Evolutionary conservation across 2,888 invertebrate genomes (phyloP), one percentile per base, ranked within the genome.

Genomic region (Ennomos erosarius): DNA sequence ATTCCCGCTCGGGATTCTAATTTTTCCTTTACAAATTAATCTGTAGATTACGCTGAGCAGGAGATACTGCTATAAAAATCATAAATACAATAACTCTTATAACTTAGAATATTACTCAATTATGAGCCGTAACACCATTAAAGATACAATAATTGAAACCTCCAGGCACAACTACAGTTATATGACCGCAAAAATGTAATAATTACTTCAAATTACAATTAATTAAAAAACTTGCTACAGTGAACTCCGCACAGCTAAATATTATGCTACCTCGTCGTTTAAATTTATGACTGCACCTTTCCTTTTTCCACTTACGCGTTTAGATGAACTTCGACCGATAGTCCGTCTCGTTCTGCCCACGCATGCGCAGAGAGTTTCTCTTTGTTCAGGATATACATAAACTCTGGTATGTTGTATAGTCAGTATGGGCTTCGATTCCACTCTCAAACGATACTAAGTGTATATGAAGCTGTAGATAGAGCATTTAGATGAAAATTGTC

Each of bases 251-350:
- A 35, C 42, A 47, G 47, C 59, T 55, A 55, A 60, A 56, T 55
- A 65, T 61, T 65, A 63, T 55, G 55, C 57, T 47, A 58, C 56
- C 62, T 55, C 43, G 40, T 68, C 62, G 65, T 73, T 61, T 57
- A 72, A 80, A 81, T 83, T 82, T 82, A 83, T 81, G 73, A 70
- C 70, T 55, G 47, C 51, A 8, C 3, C 73, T 33, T n/a, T 79
- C 79, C 49, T 67, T 39, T 10, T 80, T 64, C 1, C 45, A 16
- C 77, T 0, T 10, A 26, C 1, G 4, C 0, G 1, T 2, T 3
- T 10, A 35, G 47, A 71, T 70, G 47, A 34, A 52, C 62, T 75
- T 76, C 78, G 75, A 75, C 75, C 75, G 73, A 55, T 65, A 10
- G 9, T 33, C 69, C 10, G 54, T 75, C 78, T 64, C 71, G 26